A percentile compares a stretch with the other conserved stretches of the same genome.
phyloP scores from a whole-genome alignment of 2,888 invertebrate species.

The Latheticus oryzae region DNA sequence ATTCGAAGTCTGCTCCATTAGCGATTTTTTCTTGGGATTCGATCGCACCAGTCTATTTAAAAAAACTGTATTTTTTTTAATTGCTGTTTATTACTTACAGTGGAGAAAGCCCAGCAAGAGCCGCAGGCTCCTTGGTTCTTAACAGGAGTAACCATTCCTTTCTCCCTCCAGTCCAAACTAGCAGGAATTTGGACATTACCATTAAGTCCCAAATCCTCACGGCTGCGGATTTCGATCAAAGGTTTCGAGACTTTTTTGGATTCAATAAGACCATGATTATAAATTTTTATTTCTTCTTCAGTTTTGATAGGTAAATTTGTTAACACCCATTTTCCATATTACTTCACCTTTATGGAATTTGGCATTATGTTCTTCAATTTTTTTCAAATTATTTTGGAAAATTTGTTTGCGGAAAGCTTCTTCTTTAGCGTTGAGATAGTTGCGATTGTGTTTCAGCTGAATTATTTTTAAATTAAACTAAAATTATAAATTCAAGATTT shows the following conservation, averaged over 20 bases:
- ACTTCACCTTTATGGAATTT: constrained; percentile 11
- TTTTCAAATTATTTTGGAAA: constrained; percentile 11
- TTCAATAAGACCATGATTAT: constrained; percentile 7
- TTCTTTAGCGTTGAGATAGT: constrained; percentile 2
- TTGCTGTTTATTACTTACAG: too few relatives aligned
- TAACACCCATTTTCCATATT: constrained; percentile 11
- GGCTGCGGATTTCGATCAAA: too few relatives aligned
- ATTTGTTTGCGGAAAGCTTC: constrained; percentile 16
- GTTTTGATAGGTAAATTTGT: constrained; percentile 17
- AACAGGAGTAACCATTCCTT: too few relatives aligned
- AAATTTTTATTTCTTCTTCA: constrained; percentile 7
- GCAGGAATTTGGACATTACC: too few relatives aligned
- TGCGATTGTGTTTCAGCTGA: not conserved
- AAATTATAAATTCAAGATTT: not conserved
- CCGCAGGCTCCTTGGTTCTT: too few relatives aligned
- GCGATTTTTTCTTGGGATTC: constrained; percentile 18
- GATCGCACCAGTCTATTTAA: constrained; percentile 20
- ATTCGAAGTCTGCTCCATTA: constrained; percentile 11
- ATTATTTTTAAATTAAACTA: not conserved
- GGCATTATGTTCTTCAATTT: constrained; percentile 12
- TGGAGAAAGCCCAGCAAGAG: too few relatives aligned
- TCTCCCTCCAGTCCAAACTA: too few relatives aligned
- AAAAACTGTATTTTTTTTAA: too few relatives aligned
- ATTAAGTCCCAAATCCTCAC: too few relatives aligned
- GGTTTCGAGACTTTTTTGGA: not conserved